Evolutionary conservation across 92 coral and sea anemone species (phyloP).

Genomic region (Virgularia gustaviana): DNA sequence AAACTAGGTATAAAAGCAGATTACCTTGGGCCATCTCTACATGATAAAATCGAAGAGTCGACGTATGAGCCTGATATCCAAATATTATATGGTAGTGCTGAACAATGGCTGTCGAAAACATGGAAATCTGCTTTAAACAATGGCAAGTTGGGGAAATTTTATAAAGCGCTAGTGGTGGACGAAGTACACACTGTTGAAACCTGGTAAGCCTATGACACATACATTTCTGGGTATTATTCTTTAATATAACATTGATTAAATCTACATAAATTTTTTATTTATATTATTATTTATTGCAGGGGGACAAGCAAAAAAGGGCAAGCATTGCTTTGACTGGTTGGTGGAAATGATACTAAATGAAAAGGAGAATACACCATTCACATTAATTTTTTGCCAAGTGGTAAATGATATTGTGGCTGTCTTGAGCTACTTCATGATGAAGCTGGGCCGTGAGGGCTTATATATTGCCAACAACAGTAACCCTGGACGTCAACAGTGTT

Average conservation of each 20-base stretch:
- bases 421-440: conserved; percentile 33
- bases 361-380: conserved; percentile 32
- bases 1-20: not conserved
- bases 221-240: no score
- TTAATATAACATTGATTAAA: no score
- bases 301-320: conserved; percentile 45
- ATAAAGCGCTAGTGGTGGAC: no score
- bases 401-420: conserved; percentile 47
- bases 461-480: not conserved
- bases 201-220: not conserved
- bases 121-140: no score
- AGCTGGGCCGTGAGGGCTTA: conserved; percentile 31
- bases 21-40: no score
- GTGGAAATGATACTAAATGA: conserved; percentile 21
- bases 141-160: no score
- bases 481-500: conserved; percentile 16
- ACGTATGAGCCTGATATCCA: not conserved
- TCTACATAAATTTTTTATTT: no score
- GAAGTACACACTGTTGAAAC: conserved; percentile 15
- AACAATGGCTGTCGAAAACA: not conserved
- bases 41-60: not conserved
- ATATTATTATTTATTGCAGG: conserved; percentile 13
- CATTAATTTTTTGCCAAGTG: conserved; percentile 44
- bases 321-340: conserved; percentile 52
- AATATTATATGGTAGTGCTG: not conserved